phyloP scores from a whole-genome alignment of 2,113 vertebrate species.

The Dromaius novaehollandiae region DNA sequence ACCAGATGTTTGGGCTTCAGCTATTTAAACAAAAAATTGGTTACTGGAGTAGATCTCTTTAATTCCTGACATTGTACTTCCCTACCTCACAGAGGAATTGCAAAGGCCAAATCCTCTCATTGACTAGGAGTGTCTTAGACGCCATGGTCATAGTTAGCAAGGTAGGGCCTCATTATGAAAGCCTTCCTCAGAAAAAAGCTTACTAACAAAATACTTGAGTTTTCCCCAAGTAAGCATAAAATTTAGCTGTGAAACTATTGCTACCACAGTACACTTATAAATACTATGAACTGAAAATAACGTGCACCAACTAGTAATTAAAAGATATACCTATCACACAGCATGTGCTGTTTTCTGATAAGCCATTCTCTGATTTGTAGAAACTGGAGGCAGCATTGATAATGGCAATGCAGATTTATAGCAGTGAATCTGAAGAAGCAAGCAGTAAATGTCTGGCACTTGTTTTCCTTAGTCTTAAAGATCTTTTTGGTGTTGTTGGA shows the following conservation, averaged over 20 bases:
- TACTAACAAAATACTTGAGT: neutral
- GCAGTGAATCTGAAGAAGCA: neutral
- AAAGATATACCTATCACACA: neutral
- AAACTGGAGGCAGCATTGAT: neutral
- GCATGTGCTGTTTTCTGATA: neutral
- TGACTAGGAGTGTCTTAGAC: neutral
- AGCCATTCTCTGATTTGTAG: neutral
- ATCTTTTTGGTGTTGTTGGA: neutral
- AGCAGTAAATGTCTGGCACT: neutral
- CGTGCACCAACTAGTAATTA: neutral
- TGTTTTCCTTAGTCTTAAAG: neutral
- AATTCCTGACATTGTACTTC: neutral
- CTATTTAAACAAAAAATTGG: neutral
- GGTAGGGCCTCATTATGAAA: neutral
- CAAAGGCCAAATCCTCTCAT: neutral
- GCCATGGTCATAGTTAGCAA: neutral
- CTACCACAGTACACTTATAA: neutral
- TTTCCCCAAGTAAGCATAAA: neutral
- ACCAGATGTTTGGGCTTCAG: neutral
- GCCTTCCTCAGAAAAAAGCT: neutral
- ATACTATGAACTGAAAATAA: neutral
- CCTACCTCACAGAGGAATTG: neutral
- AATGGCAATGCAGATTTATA: neutral
- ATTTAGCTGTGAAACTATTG: neutral
- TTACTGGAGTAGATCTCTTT: neutral